Base-by-base conservation (phyloP, 1,140 invertebrate species). In the Physella acuta region DNA sequence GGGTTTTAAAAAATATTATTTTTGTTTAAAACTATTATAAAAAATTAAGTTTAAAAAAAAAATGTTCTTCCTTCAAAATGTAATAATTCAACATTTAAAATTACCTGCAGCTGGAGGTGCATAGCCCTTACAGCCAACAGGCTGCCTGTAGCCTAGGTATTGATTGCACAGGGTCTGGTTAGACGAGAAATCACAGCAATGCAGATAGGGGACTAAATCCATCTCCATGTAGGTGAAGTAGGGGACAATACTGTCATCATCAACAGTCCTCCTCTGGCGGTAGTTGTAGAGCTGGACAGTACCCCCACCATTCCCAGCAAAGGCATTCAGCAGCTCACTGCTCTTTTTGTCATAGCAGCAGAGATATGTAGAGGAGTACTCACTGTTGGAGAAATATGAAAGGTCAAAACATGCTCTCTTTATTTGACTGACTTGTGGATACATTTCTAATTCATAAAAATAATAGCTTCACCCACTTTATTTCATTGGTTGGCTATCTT, bases 121-220 rank as follows among this genome's bases (percentile, higher is more conserved):
- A 66, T 82, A 81, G 34, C 66, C 71, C 36, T 76, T 71, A 62
- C 78, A 81, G 31, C 70, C 75, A 14, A 76, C 75, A 4, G 78
- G 75, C 30, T 63, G 68, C 64, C 78, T 60, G 33, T 61, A 69
- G 17, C 67, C n/a, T 4, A 70, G 68, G 63, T 74, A 81, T 11
- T 63, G 33, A 49, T 60, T 39, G 64, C 78, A 78, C 67, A 77
- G 73, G 11, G 68, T 53, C 14, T 39, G 36, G 52, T 74, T 71
- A 8, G 30, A 20, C 14, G 77, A 75, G 66, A 78, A 80, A 34
- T 76, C 68, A 68, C 81, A 81, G 68, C 81, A 82, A 53, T 82
- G 79, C 33, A 80, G 59, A 51, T 66, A 75, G 17, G 81, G 76
- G 3, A 77, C 63, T 8, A 81, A 55, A 60, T 82, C 79, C 26